phyloP scores from a whole-genome alignment of 2,888 invertebrate genomes.

The Dicyrtomina minuta region DNA sequence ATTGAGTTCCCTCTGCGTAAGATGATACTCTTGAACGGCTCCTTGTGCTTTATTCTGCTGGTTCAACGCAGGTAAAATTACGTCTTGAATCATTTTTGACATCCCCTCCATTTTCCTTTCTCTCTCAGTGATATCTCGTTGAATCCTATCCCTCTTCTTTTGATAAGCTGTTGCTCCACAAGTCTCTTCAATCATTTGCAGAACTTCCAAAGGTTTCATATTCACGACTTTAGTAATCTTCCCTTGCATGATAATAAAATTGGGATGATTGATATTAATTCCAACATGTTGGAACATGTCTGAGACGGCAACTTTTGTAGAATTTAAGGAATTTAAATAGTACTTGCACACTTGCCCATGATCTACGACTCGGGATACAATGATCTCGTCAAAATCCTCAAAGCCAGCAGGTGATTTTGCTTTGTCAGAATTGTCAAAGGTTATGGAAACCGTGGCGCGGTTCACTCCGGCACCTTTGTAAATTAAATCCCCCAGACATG shows the following conservation, averaged over 20 bases:
- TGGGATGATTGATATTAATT: slow-evolving; percentile 98
- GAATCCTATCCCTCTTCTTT: slow-evolving; percentile 81
- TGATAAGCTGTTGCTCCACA: slow-evolving; percentile 98
- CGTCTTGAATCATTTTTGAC: slow-evolving; percentile 63
- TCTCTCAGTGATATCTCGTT: slow-evolving; percentile 87
- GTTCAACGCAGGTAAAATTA: slow-evolving; percentile 84
- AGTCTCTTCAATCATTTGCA: slow-evolving; percentile 98
- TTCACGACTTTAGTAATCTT: slow-evolving; percentile 97
- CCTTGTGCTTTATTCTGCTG: slow-evolving; percentile 58
- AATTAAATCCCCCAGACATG: slow-evolving; percentile 89
- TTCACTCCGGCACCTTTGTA: slow-evolving; percentile 97
- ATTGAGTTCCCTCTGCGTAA: slow-evolving; percentile 36
- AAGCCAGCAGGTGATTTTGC: slow-evolving; percentile 85
- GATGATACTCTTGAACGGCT: slow-evolving; percentile 43
- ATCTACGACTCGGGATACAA: slow-evolving; percentile 71
- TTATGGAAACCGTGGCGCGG: slow-evolving; percentile 92
- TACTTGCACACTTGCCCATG: slow-evolving; percentile 47
- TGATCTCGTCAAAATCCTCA: slow-evolving; percentile 85
- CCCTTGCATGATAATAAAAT: slow-evolving; percentile 99
- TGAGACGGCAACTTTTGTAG: slow-evolving; percentile 77
- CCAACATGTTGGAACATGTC: slow-evolving; percentile 97
- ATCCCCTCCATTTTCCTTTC: slow-evolving; percentile 86
- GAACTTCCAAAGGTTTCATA: slow-evolving; percentile 96
- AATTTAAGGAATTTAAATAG: slow-evolving; percentile 44
- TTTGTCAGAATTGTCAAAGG: slow-evolving; percentile 87